phyloP scores from a whole-genome alignment of 2,797 vertebrate genomes.

The Pipistrellus kuhlii region DNA sequence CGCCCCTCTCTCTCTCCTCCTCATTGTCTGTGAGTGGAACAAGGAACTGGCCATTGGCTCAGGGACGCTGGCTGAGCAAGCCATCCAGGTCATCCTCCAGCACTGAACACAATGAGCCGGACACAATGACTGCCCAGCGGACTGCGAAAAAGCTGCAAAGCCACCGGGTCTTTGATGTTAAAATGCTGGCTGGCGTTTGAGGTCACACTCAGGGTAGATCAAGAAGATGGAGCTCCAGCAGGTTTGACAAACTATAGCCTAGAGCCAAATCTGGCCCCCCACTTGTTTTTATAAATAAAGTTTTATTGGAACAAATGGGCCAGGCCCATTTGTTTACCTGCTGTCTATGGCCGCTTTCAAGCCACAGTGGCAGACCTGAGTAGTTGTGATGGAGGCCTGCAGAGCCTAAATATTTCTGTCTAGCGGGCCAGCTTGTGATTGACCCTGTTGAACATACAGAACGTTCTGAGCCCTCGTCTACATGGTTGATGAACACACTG shows the following conservation, averaged over 20 bases:
- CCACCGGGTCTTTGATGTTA: neutral
- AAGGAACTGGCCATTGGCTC: neutral
- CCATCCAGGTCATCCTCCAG: neutral
- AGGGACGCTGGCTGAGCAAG: too few relatives aligned
- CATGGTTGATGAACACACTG: accelerated
- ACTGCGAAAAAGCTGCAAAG: accelerated
- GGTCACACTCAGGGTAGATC: neutral
- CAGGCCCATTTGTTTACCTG: neutral
- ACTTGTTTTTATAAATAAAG: neutral
- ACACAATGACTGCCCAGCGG: accelerated
- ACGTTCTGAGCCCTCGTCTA: neutral
- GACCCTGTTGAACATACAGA: accelerated
- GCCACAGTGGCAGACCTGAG: neutral
- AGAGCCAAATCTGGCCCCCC: neutral
- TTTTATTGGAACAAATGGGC: neutral
- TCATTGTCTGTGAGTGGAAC: accelerated
- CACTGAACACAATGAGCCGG: neutral
- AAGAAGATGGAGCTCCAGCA: neutral
- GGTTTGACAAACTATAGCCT: neutral
- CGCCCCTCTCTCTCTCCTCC: neutral
- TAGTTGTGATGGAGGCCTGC: neutral
- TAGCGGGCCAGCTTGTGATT: neutral
- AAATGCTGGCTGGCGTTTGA: neutral
- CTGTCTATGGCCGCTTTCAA: neutral
- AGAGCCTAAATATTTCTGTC: neutral